Conservation (phyloP, 2,888 invertebrate genomes). For the Zygogramma bicolorata region DNA sequence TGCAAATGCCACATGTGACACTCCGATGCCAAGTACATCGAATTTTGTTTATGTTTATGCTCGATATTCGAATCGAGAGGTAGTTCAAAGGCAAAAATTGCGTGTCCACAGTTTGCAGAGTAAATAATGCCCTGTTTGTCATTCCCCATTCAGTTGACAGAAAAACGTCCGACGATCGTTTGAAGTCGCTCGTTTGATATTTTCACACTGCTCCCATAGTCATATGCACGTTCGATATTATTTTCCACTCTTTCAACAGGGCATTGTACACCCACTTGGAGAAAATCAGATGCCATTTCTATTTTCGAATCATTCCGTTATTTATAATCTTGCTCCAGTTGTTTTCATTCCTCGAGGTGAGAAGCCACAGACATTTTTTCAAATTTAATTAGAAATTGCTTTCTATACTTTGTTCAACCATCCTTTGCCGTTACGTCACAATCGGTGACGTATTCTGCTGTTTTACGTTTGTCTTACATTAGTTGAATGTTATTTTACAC, state of each 20-base stretch:
- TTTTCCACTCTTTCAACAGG: slow-evolving; percentile 10
- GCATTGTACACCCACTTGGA: background rate
- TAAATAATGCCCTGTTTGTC: slow-evolving; percentile 33
- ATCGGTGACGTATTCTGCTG: too few relatives aligned
- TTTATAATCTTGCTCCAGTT: too few relatives aligned
- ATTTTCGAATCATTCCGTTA: too few relatives aligned
- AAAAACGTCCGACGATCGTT: slow-evolving; percentile 30
- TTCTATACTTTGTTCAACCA: too few relatives aligned
- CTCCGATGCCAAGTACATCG: background rate
- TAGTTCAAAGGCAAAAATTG: slow-evolving; percentile 35
- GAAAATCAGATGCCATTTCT: background rate
- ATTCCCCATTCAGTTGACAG: slow-evolving; percentile 25
- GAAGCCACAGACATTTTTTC: too few relatives aligned
- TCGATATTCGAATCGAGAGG: background rate
- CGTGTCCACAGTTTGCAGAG: slow-evolving; percentile 29
- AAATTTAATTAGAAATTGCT: too few relatives aligned
- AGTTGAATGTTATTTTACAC: too few relatives aligned
- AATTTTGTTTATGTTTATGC: background rate
- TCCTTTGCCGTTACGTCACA: too few relatives aligned
- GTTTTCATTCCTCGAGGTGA: too few relatives aligned
- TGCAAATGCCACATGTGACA: background rate
- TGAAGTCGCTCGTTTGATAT: slow-evolving; percentile 33
- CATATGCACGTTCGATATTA: slow-evolving; percentile 16
- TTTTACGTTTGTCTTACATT: too few relatives aligned
- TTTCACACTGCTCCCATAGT: slow-evolving; percentile 12